Conservation (phyloP, 2,797 vertebrate genomes). For the Chrosomus eos region DNA sequence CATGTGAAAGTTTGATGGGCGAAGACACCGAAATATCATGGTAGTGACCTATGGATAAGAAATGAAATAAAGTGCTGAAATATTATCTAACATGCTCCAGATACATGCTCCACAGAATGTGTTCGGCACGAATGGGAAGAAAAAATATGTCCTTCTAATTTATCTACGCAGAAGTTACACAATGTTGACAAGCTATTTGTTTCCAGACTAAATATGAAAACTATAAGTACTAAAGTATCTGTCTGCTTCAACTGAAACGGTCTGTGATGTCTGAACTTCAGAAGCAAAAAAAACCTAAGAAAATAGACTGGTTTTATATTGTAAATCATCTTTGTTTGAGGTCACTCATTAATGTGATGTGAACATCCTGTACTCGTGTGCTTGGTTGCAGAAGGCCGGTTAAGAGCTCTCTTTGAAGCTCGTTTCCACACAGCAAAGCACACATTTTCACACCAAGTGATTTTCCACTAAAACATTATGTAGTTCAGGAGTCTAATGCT, state of each 20-base stretch:
- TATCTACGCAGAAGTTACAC: not conserved
- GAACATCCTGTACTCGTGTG: conserved; percentile 33
- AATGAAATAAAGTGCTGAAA: conserved; percentile 1
- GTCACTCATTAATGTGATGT: conserved; percentile 18
- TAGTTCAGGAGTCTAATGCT: conserved; percentile 1
- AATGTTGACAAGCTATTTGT: not conserved
- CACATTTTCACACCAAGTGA: not conserved
- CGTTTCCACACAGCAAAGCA: conserved; percentile 6
- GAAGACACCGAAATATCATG: not conserved
- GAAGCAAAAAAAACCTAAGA: not conserved
- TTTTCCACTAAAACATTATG: conserved; percentile 22
- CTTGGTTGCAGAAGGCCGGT: conserved; percentile 47
- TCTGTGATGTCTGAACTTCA: not conserved
- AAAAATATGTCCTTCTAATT: not conserved
- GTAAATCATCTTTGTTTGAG: conserved; percentile 37
- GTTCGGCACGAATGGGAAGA: not conserved
- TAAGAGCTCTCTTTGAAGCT: conserved; percentile 34
- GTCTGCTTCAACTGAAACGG: not conserved
- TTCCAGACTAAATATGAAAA: not conserved
- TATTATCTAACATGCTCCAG: conserved; percentile 5
- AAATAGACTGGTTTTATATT: conserved; percentile 35
- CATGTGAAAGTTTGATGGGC: not conserved
- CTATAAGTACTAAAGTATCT: not conserved
- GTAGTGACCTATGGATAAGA: not conserved
- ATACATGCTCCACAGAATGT: not conserved